These are phyloP conservation scores for Phaethornis superciliosus DNA, from an alignment of 2,113 vertebrate genomes.

Conservation along the genomic window DNA sequence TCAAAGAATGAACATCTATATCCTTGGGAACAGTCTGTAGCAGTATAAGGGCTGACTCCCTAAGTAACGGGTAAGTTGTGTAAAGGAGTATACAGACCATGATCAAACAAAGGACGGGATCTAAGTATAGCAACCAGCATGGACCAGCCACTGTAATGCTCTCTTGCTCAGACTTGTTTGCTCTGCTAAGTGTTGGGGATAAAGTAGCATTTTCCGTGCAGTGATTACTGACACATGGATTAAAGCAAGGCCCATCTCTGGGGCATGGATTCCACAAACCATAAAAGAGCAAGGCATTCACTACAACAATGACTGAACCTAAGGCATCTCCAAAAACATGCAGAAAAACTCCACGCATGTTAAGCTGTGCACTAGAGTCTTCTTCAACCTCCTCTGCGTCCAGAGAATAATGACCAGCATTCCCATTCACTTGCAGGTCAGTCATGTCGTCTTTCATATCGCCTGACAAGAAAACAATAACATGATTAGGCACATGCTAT, in stretches of 20 bases:
- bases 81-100: constrained; percentile 97
- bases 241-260: constrained; percentile 77
- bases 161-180: neutral
- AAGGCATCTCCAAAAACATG: constrained; percentile 96
- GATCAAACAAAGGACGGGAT: constrained; percentile 91
- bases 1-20: constrained; percentile 90
- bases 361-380: constrained; percentile 85
- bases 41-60: constrained; percentile 97
- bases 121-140: constrained; percentile 97
- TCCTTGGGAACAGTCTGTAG: constrained; percentile 98
- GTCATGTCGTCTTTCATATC: constrained; percentile 75
- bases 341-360: constrained; percentile 98
- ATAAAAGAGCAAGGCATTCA: constrained; percentile 91
- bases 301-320: constrained; percentile 96
- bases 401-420: constrained; percentile 76
- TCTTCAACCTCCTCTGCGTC: constrained; percentile 76
- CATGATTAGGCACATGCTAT: neutral
- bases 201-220: constrained; percentile 81
- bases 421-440: constrained; percentile 90
- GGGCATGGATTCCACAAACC: constrained; percentile 89
- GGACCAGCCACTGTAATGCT: constrained; percentile 78
- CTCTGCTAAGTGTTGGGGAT: constrained; percentile 12
- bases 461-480: constrained; percentile 62
- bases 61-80: constrained; percentile 94
- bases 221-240: constrained; percentile 83